A percentile compares a stretch with the other conserved stretches of the same genome.
Conservation (phyloP, 2,113 vertebrate genomes). For the Dasyprocta punctata region DNA sequence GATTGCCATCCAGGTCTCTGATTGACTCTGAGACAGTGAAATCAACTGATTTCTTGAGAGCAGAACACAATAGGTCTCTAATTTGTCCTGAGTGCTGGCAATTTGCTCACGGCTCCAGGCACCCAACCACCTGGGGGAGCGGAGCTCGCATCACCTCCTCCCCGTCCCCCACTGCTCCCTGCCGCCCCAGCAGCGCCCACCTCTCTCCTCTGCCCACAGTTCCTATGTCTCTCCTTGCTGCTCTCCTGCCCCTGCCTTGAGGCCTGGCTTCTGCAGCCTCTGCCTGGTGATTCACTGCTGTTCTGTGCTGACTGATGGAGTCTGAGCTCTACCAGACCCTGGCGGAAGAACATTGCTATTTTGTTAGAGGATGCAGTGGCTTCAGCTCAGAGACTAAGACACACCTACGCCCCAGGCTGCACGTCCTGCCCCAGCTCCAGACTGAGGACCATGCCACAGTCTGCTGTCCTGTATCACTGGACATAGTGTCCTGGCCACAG, state of each 20-base stretch:
- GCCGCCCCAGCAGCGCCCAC: too few species aligned
- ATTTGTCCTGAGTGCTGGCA: not conserved
- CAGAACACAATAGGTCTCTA: conserved; percentile 10
- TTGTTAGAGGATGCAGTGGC: not conserved
- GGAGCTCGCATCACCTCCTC: not conserved
- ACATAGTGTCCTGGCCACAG: not conserved
- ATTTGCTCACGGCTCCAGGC: not conserved
- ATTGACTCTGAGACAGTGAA: conserved; percentile 8
- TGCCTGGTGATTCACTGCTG: not conserved
- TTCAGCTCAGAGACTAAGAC: not conserved
- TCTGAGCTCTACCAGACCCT: not conserved
- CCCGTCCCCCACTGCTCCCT: fast-evolving
- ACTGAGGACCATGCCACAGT: fast-evolving
- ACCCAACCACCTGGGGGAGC: not conserved
- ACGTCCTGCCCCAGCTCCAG: not conserved
- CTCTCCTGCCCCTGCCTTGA: not conserved
- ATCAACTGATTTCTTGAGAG: conserved; percentile 59
- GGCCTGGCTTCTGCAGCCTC: not conserved
- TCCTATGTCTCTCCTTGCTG: not conserved
- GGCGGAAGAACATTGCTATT: not conserved
- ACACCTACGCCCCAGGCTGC: fast-evolving
- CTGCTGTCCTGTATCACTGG: too few species aligned
- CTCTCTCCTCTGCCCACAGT: not conserved
- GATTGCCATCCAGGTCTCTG: conserved; percentile 20
- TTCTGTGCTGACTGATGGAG: too few species aligned